A percentile compares a stretch with the other conserved stretches of the same genome.
Evolutionary conservation across 2,888 invertebrate genomes (phyloP).

Genomic region (Hetaerina titia): DNA sequence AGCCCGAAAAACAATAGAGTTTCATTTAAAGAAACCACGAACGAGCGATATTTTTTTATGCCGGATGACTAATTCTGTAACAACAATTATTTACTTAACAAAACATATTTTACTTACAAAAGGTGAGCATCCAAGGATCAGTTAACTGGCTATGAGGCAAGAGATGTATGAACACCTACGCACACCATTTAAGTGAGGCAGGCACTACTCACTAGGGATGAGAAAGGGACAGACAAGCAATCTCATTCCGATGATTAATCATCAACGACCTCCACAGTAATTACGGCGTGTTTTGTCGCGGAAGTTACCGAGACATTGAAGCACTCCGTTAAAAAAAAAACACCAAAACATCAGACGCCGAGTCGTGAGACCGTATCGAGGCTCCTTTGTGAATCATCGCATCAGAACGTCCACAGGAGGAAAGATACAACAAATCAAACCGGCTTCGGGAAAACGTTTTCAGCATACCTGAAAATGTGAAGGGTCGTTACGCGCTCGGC

Average conservation of each 20-base stretch:
- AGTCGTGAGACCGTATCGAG: neutral
- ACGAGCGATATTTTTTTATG: too few species aligned
- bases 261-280: neutral
- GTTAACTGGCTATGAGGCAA: too few species aligned
- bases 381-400: neutral
- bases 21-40: too few species aligned
- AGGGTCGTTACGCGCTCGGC: neutral
- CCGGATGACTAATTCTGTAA: too few species aligned
- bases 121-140: too few species aligned
- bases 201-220: neutral
- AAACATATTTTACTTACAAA: too few species aligned
- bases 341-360: neutral
- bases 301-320: neutral
- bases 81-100: too few species aligned
- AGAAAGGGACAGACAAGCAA: neutral
- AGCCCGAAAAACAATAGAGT: too few species aligned
- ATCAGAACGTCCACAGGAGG: neutral
- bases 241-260: neutral
- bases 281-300: neutral
- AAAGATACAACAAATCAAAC: neutral
- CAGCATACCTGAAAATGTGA: neutral
- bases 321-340: neutral
- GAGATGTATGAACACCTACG: too few species aligned
- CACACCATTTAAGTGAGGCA: too few species aligned
- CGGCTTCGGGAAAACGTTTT: neutral